These are phyloP conservation scores for Megaceryle maxima DNA, from an alignment of 2,113 vertebrate species.

Conservation along the genomic window DNA sequence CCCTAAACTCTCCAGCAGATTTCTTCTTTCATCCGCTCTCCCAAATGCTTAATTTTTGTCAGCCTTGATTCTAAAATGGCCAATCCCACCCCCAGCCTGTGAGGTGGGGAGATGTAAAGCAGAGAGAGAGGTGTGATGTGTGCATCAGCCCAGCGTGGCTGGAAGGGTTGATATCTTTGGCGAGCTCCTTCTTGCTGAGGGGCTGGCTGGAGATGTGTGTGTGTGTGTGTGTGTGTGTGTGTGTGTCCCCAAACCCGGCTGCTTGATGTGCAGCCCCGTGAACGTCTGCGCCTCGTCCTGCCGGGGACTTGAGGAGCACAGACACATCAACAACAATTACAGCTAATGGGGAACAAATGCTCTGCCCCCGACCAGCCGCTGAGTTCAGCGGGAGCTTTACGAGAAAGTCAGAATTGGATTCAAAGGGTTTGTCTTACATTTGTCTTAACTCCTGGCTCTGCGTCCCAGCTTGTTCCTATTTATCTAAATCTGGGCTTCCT, in stretches of 20 bases:
- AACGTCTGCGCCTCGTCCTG: background rate
- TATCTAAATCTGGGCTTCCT: background rate
- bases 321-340: background rate
- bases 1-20: background rate
- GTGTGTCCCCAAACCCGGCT: no score
- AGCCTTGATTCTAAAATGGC: background rate
- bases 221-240: no score
- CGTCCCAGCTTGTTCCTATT: background rate
- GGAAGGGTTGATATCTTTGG: background rate
- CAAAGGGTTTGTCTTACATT: background rate
- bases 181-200: background rate
- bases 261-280: background rate
- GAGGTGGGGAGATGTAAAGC: background rate
- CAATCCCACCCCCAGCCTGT: background rate
- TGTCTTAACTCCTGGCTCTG: background rate
- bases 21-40: background rate
- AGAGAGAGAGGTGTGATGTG: background rate
- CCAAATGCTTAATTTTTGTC: background rate
- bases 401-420: background rate
- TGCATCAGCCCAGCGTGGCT: background rate
- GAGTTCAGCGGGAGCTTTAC: background rate
- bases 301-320: background rate
- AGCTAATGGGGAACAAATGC: background rate
- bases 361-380: background rate
- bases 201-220: no score